Percentiles rank a stretch among this genome's conserved stretches.
Conservation (phyloP, 2,888 invertebrate species). For the Lacanobia oleracea region DNA sequence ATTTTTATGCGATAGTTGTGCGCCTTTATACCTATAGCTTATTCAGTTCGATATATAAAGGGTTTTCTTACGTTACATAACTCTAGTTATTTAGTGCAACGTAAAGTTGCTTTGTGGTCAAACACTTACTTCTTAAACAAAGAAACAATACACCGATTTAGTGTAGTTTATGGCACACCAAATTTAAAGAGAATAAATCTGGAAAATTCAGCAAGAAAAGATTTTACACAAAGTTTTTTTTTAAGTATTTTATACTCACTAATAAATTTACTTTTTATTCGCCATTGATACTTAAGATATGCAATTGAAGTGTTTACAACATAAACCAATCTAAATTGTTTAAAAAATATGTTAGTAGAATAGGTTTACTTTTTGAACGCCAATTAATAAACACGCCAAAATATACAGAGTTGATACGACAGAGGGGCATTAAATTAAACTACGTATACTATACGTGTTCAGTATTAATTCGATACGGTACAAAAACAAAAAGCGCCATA, state of each 20-base stretch:
- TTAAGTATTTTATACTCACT: conserved; percentile 34
- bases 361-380: conserved; percentile 57
- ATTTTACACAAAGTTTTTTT: conserved; percentile 34
- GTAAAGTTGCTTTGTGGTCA: conserved; percentile 39
- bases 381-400: conserved; percentile 5
- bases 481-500: too few relatives aligned
- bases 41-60: conserved; percentile 45
- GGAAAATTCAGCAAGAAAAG: conserved; percentile 38
- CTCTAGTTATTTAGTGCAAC: conserved; percentile 66
- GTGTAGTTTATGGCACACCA: conserved; percentile 67
- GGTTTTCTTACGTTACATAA: conserved; percentile 25
- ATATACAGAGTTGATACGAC: too few relatives aligned
- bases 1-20: conserved; percentile 49
- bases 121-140: conserved; percentile 38
- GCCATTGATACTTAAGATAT: conserved; percentile 39
- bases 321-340: conserved; percentile 7
- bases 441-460: too few relatives aligned
- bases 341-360: conserved; percentile 22
- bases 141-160: conserved; percentile 46
- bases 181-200: conserved; percentile 59
- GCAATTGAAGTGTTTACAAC: conserved; percentile 26
- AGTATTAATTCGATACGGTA: too few relatives aligned
- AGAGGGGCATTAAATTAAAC: too few relatives aligned
- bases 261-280: conserved; percentile 25
- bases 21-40: conserved; percentile 41